A percentile compares a stretch with the other conserved stretches of the same genome.
Evolutionary conservation across 2,113 vertebrate genomes (phyloP).

Genomic region (Pomatostomus ruficeps): DNA sequence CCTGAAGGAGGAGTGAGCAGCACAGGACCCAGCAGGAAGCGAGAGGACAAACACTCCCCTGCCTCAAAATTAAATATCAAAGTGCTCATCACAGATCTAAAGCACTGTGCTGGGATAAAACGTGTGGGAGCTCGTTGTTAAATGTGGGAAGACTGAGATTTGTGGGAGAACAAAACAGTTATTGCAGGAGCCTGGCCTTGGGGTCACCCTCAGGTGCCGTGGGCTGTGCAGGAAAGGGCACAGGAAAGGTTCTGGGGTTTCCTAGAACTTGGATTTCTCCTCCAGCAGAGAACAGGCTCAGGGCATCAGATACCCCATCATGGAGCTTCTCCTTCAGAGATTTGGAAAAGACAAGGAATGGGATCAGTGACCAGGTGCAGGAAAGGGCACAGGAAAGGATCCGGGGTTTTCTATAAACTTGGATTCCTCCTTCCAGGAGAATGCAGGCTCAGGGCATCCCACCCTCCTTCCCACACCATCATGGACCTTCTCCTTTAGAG

Average conservation of each 20-base stretch:
- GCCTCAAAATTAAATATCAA: neutral
- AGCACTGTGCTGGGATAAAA: neutral
- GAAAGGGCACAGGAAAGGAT: neutral
- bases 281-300: neutral
- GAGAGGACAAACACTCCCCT: neutral
- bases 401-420: accelerated
- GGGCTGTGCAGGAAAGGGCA: too few relatives aligned
- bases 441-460: neutral
- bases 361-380: neutral
- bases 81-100: neutral
- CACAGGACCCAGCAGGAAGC: neutral
- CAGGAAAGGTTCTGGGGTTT: neutral
- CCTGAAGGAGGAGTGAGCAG: neutral
- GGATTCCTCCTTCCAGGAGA: neutral
- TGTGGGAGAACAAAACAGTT: neutral
- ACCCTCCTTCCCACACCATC: neutral
- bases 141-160: neutral
- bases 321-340: neutral
- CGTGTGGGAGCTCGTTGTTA: neutral
- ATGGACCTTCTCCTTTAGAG: neutral
- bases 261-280: neutral
- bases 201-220: too few relatives aligned
- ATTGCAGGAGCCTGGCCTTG: neutral
- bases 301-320: neutral
- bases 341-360: neutral